These are phyloP conservation scores for Agrilus cyanescens DNA, from an alignment of 2,888 invertebrate genomes.

Conservation along the genomic window DNA sequence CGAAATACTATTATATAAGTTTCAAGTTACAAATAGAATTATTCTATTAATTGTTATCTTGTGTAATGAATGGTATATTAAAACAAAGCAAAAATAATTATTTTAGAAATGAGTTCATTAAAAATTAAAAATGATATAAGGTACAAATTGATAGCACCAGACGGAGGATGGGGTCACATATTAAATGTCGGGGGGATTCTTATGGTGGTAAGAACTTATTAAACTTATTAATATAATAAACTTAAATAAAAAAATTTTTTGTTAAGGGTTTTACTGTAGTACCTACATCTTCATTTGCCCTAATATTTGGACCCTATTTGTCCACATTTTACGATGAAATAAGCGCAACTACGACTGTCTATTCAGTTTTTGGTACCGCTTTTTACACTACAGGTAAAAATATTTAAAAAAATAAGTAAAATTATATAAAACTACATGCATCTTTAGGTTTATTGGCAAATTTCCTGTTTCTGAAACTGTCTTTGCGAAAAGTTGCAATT, in stretches of 20 bases:
- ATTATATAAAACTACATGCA: neutral
- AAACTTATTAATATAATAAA: too few species aligned
- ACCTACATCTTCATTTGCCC: slow-evolving; percentile 56
- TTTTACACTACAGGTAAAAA: slow-evolving; percentile 48
- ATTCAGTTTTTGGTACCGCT: slow-evolving; percentile 55
- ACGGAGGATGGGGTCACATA: slow-evolving; percentile 71
- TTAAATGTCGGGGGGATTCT: slow-evolving; percentile 61
- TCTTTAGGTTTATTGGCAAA: slow-evolving; percentile 55
- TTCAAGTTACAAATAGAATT: too few species aligned
- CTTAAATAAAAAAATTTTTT: slow-evolving; percentile 6
- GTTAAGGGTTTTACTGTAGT: slow-evolving; percentile 55
- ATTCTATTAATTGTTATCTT: too few species aligned
- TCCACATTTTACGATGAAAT: slow-evolving; percentile 53
- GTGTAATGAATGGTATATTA: too few species aligned
- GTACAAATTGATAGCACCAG: slow-evolving; percentile 23
- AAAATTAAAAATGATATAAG: neutral
- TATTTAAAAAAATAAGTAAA: too few species aligned
- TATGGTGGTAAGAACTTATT: slow-evolving; percentile 53
- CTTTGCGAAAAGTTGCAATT: slow-evolving; percentile 54
- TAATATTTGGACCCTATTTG: slow-evolving; percentile 59
- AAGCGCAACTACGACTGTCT: slow-evolving; percentile 56
- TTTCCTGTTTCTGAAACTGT: slow-evolving; percentile 51
- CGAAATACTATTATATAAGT: too few species aligned
- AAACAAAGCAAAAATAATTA: too few species aligned
- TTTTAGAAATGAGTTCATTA: too few species aligned